Evolutionary conservation across 1,140 invertebrate genomes (phyloP).

Genomic region (Drosophila rufa): DNA sequence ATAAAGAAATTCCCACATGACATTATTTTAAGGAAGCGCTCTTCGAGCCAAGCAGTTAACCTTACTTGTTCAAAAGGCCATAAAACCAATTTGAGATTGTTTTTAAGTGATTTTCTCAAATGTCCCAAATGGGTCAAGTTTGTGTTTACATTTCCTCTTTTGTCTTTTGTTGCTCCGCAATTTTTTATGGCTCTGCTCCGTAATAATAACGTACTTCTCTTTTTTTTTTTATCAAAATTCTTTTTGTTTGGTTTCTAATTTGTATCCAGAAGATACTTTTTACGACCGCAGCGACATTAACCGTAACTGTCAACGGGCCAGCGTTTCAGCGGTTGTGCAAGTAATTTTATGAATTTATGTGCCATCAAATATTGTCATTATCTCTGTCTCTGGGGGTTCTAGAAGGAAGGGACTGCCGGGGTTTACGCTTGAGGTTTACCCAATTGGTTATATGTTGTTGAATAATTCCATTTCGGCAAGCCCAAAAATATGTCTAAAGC

Average conservation of each 20-base stretch:
- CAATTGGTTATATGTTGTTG: slow-evolving; percentile 4
- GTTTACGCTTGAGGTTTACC: slow-evolving; percentile 14
- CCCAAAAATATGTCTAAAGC: slow-evolving; percentile 20
- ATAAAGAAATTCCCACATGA: neutral
- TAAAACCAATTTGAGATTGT: slow-evolving; percentile 16
- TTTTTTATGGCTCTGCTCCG: slow-evolving; percentile 50
- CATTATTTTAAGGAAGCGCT: slow-evolving; percentile 12
- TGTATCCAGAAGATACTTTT: slow-evolving; percentile 51
- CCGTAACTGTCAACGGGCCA: slow-evolving; percentile 72
- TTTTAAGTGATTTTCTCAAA: slow-evolving; percentile 34
- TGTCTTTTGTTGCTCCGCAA: slow-evolving; percentile 32
- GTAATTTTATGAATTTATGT: slow-evolving; percentile 57
- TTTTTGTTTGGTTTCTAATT: slow-evolving; percentile 48
- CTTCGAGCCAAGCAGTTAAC: slow-evolving; percentile 12
- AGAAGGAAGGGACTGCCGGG: neutral
- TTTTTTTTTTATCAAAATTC: slow-evolving; percentile 47
- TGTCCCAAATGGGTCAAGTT: slow-evolving; percentile 71
- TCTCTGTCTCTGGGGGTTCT: slow-evolving; percentile 38
- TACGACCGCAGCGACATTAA: slow-evolving; percentile 73
- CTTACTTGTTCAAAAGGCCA: slow-evolving; percentile 28
- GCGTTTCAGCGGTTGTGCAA: slow-evolving; percentile 22
- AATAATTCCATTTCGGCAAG: slow-evolving; percentile 36
- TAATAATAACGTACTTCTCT: slow-evolving; percentile 42
- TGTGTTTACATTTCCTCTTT: slow-evolving; percentile 65
- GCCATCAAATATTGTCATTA: slow-evolving; percentile 73